Base-by-base conservation (phyloP, 2,797 vertebrate species). In the Amblyraja radiata region DNA sequence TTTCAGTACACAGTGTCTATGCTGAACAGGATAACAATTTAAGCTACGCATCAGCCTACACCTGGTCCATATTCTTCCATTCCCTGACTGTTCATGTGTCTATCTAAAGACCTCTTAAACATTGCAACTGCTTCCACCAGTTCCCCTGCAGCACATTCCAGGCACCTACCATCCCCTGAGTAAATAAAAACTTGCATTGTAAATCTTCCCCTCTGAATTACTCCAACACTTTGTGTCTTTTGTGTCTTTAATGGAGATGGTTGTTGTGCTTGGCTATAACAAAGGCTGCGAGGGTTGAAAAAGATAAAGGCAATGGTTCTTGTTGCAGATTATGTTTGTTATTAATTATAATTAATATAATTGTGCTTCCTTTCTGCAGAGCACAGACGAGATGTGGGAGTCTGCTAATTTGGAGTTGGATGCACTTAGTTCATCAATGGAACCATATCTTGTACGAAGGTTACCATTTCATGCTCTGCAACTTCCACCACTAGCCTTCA, bases 401-500 rank as follows among this genome's bases (percentile, higher is more conserved):
- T 96, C 95, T 0, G 96, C 95, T 76, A 96, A 96, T 79, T 97
- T 97, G 68, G 98, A 98, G 1, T 96, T 97, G 71, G 97, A 96
- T 13, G 93, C 96, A 8, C 93, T 96, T 68, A 21, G 21, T 74
- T 95, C 96, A 80, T 98, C 96, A 95, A 96, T 97, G 97, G 98
- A 99, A 93, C 97, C 98, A 74, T 99, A 97, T 93, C 94, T 97
- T 9, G 98, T 99, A 0, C 96, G 98, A 73, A 97, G 98, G 94
- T 96, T 98, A 63, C 99, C 98, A 0, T 97, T 97, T 71, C 97
- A 98, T 90, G 97, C 95, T 0, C 93, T 99, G 90, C 98, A 99
- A 95, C 96, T 99, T 94, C 98, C 99, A 0, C 97, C 98, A 0
- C 94, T 99, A 93, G 98, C 98, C 94, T 99, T 99, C 94, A 97